Base-by-base conservation (phyloP, 2,113 vertebrate species). In the Nannospalax galili region DNA sequence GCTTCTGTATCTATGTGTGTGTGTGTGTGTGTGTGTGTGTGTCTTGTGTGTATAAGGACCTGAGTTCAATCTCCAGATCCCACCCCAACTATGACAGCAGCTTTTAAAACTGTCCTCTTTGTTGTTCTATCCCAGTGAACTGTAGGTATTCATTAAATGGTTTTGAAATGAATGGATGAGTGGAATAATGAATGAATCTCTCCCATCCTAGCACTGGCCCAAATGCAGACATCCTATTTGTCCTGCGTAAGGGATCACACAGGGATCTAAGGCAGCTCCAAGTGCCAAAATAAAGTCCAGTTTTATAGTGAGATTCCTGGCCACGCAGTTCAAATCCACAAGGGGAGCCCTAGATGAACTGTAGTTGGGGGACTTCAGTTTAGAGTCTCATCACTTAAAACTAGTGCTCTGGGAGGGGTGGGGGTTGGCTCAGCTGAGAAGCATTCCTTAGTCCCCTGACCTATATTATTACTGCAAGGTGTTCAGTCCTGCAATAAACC, bases 351-450 rank as follows among this genome's bases (percentile, higher is more conserved):
- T 48, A 12, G 90, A 80, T 85, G 45, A 84, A 52, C 62, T 12
- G 52, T 45, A 75, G 80, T 37, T 75, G 24, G 84, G 93, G 56
- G 93, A 88, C 56, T 58, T 87, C 17, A 82, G 95, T 90, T 95
- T 84, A 92, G 64, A 48, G 84, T 69, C 70, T 93, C 85, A 24
- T 64, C 42, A 28, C 45, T 84, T 96, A 60, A 64, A 90, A 91
- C 84, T 4, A 78, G 62, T 84, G 85, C 78, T 48, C 79, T 81
- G 52, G 42, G 89, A 67, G 92, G 85, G 86, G 93, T 82, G 93
- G 93, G 70, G 96, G 95, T 69, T 70, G 28, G 78, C 87, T 90
- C 40, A 73, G n/a, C 75, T 1, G 56, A 96, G 90, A 96, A 28
- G 22, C 37, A 9, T 32, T 92, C 95, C 96, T 72, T 82, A 92